A percentile compares a stretch with the other conserved stretches of the same genome.
phyloP scores from a whole-genome alignment of 2,888 invertebrate species.

The Tiliacea citrago region DNA sequence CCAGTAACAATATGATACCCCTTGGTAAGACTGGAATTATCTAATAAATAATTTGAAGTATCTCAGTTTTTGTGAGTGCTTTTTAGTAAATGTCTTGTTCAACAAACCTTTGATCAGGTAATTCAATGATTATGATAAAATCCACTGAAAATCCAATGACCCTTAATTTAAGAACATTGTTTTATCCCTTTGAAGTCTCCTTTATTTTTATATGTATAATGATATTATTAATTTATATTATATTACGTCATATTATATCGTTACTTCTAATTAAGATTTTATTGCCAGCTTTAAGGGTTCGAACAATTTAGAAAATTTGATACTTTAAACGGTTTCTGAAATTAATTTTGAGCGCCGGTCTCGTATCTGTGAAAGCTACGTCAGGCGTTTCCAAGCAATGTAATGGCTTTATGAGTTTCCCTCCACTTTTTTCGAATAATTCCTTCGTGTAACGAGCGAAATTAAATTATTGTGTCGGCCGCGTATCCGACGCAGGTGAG shows the following conservation, averaged over 20 bases:
- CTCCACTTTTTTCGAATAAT: conserved; percentile 82
- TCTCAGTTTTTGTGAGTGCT: not conserved
- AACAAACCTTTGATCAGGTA: not conserved
- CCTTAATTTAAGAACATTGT: not conserved
- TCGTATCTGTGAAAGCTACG: conserved; percentile 77
- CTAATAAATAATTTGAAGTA: not conserved
- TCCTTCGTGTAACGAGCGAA: conserved; percentile 79
- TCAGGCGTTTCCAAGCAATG: conserved; percentile 79
- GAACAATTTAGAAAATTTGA: conserved; percentile 69
- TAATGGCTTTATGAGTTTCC: conserved; percentile 84
- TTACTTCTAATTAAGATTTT: conserved; percentile 68
- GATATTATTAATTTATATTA: conserved; percentile 60
- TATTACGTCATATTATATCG: conserved; percentile 60
- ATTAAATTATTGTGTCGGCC: conserved; percentile 82
- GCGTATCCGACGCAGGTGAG: conserved; percentile 73
- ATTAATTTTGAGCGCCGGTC: conserved; percentile 79
- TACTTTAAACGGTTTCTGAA: conserved; percentile 72
- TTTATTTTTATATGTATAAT: conserved; percentile 41
- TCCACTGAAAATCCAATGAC: not conserved
- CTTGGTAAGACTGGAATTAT: no score
- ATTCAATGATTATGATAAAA: conserved; percentile 12
- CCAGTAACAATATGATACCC: no score
- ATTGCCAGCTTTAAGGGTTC: conserved; percentile 62
- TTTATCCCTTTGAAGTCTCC: not conserved
- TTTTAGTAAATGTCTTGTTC: no score